These are phyloP conservation scores for Ectemnius cavifrons DNA, from an alignment of 2,888 invertebrate genomes.

Conservation along the genomic window DNA sequence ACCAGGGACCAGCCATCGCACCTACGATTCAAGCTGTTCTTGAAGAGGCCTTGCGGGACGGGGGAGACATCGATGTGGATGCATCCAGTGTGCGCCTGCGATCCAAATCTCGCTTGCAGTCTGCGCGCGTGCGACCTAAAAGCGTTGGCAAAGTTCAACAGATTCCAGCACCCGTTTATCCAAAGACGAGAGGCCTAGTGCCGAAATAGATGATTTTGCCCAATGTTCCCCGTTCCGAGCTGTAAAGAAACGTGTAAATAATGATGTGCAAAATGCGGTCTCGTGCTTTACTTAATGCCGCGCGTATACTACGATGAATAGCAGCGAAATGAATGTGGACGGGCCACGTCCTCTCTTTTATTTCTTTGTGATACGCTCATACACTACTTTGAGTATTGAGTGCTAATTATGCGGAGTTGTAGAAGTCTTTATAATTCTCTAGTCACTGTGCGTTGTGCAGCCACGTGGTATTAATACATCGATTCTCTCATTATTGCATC, in stretches of 20 bases:
- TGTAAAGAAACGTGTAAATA: constrained; percentile 58
- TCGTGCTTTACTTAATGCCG: constrained; percentile 36
- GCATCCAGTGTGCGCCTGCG: constrained; percentile 71
- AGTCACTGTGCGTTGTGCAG: constrained; percentile 69
- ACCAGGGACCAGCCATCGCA: constrained; percentile 85
- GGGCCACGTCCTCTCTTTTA: constrained; percentile 28
- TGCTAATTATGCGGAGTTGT: constrained; percentile 27
- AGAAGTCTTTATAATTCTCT: constrained; percentile 64
- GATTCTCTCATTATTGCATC: constrained; percentile 60
- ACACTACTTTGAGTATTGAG: constrained; percentile 32
- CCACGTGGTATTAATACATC: constrained; percentile 58
- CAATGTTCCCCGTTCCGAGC: constrained; percentile 26
- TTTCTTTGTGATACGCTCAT: constrained; percentile 38
- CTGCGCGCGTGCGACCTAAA: constrained; percentile 70
- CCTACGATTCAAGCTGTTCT: constrained; percentile 83
- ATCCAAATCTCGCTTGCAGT: constrained; percentile 69
- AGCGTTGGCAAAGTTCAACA: constrained; percentile 74
- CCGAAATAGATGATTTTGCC: constrained; percentile 66
- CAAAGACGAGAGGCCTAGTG: constrained; percentile 75
- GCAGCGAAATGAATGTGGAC: constrained; percentile 1
- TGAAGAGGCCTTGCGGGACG: constrained; percentile 75
- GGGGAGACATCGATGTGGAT: constrained; percentile 76
- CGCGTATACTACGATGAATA: constrained; percentile 2
- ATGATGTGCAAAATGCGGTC: constrained; percentile 42
- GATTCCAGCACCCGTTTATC: constrained; percentile 74